These are phyloP conservation scores for Callipepla californica DNA, from an alignment of 2,113 vertebrate genomes.

Conservation along the genomic window DNA sequence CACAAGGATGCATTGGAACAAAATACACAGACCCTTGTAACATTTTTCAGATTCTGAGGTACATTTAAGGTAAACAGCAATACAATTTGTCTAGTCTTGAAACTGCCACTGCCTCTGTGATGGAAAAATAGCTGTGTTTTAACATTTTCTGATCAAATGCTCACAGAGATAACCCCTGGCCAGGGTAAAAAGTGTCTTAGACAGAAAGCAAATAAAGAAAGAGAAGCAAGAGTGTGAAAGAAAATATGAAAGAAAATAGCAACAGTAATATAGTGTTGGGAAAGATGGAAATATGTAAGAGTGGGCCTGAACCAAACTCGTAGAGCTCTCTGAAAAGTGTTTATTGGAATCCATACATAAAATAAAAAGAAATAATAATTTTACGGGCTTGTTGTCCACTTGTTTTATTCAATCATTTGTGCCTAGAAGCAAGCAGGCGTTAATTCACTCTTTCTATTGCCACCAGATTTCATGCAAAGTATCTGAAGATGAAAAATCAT, in stretches of 20 bases:
- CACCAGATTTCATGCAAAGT: not conserved
- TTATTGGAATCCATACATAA: not conserved
- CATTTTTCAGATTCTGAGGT: slow-evolving; percentile 5
- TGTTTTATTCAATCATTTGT: not conserved
- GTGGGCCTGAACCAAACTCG: not conserved
- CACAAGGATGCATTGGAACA: not conserved
- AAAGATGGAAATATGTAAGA: not conserved
- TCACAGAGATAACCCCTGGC: not conserved
- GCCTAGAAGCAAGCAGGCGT: not conserved
- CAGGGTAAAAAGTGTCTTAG: not conserved
- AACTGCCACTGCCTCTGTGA: not conserved
- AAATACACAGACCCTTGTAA: not conserved
- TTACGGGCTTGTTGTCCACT: not conserved
- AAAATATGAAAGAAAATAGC: not conserved
- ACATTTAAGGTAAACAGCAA: not conserved
- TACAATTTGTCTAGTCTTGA: not conserved
- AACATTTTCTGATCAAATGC: not conserved
- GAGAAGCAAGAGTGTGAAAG: not conserved
- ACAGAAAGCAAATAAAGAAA: not conserved
- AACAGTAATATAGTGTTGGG: not conserved
- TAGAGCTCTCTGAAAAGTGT: not conserved
- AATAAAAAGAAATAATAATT: not conserved
- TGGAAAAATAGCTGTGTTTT: not conserved
- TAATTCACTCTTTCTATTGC: not conserved
- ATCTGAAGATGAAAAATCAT: slow-evolving; percentile 1